Base-by-base conservation (phyloP, 2,113 vertebrate genomes). In the Mionectes macconnelli region DNA sequence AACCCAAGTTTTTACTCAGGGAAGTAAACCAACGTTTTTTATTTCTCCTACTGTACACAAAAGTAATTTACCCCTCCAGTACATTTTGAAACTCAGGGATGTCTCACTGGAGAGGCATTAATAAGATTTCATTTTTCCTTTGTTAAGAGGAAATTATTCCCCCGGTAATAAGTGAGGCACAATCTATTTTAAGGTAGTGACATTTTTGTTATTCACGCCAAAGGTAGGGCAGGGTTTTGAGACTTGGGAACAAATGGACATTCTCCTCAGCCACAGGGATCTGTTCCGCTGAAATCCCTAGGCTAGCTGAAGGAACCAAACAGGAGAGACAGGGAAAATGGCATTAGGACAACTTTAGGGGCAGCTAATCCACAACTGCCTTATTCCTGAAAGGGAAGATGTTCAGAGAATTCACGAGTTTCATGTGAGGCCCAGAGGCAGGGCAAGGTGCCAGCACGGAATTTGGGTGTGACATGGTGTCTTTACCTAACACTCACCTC, bases 391-490 rank as follows among this genome's bases (percentile, higher is more conserved):
- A 56, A 81, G 10, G 31, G 7, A 63, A 74, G 16, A 18, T 68
- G 55, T 60, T 73, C 13, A 30, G 25, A 52, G 9, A 72, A 37
- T 14, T n/a, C 3, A 12, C 1, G 5, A 74, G 16, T 30, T 88
- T 25, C 57, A 33, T 20, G 3, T 0, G 4, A 74, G 31, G 52
- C 1, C 6, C 10, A 5, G 22, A 62, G 22, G 25, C 35, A 42
- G 1, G 30, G 21, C n/a, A 17, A 63, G 10, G 39, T 3, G 16
- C 44, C 27, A 14, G 5, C 39, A 10, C 6, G 9, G 16, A 62
- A 16, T 9, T 31, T 0, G 0, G 35, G 22, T 1, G 1, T 0
- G 2, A 24, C 30, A 8, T 0, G 3, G 35, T 4, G 2, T 45
- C 42, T 28, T 16, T 17, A 33, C 18, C 30, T 42, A 20, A 39